Percentiles rank a stretch among this genome's conserved stretches.
Evolutionary conservation across 2,888 invertebrate genomes (phyloP).

Genomic region (Bellardia pandia): DNA sequence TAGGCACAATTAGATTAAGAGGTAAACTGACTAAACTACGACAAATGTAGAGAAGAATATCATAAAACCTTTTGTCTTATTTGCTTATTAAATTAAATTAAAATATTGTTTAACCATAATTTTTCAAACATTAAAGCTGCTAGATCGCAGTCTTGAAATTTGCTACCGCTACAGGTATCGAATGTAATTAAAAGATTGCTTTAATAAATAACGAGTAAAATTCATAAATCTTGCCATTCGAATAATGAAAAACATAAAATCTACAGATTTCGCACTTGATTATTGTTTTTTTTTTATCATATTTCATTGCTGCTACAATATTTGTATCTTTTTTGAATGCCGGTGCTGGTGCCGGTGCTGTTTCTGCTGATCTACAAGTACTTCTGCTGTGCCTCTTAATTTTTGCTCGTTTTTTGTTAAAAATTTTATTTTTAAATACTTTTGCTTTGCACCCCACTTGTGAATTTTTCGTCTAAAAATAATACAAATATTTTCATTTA

Average conservation of each 20-base stretch:
- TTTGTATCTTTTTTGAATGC: background rate
- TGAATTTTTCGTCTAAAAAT: slow-evolving; percentile 59
- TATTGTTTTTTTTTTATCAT: slow-evolving; percentile 42
- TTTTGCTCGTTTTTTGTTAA: slow-evolving; percentile 26
- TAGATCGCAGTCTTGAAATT: too few species aligned
- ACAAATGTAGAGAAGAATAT: too few species aligned
- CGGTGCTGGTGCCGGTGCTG: background rate
- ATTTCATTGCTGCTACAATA: background rate
- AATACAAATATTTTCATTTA: slow-evolving; percentile 41
- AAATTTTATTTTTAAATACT: slow-evolving; percentile 41
- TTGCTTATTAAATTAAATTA: too few species aligned
- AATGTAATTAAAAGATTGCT: too few species aligned
- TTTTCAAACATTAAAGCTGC: too few species aligned
- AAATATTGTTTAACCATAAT: too few species aligned
- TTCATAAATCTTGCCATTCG: slow-evolving; percentile 9
- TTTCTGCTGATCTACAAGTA: background rate
- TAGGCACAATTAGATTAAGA: too few species aligned
- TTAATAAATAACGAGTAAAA: too few species aligned
- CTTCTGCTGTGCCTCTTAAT: slow-evolving; percentile 14
- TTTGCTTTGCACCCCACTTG: slow-evolving; percentile 56
- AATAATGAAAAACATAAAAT: background rate
- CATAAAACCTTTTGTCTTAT: too few species aligned
- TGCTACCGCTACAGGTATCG: too few species aligned
- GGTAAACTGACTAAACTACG: too few species aligned
- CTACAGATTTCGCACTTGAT: slow-evolving; percentile 39